A percentile compares a stretch with the other conserved stretches of the same genome.
phyloP scores from a whole-genome alignment of 2,888 invertebrate species.

The Julus scandinavius region DNA sequence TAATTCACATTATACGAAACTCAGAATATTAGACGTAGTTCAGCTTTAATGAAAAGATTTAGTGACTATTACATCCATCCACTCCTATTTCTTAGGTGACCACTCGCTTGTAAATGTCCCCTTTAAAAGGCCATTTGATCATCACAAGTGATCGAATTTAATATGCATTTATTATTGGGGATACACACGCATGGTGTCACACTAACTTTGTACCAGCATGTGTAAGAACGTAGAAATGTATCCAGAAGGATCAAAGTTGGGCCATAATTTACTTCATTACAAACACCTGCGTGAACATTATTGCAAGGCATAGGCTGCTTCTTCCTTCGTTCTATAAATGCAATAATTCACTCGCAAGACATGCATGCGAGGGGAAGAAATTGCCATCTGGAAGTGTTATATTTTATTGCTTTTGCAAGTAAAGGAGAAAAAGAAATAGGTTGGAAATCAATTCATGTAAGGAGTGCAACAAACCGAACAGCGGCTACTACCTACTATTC shows the following conservation, averaged over 20 bases:
- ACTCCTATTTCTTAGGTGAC: no score
- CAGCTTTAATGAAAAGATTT: no score
- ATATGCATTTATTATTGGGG: background rate
- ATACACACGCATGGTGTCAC: background rate
- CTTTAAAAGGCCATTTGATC: background rate
- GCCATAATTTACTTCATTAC: slow-evolving; percentile 3
- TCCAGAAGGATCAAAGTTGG: slow-evolving; percentile 1
- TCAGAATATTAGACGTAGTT: no score
- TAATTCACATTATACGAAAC: no score
- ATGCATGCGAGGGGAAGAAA: background rate
- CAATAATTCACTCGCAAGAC: slow-evolving; percentile 7
- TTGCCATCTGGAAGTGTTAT: slow-evolving; percentile 24
- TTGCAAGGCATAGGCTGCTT: background rate
- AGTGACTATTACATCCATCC: no score
- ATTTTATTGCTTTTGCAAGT: background rate
- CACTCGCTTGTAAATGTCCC: no score
- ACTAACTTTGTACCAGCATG: no score
- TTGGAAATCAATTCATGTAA: slow-evolving; percentile 20
- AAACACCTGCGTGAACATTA: slow-evolving; percentile 14
- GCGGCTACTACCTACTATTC: no score
- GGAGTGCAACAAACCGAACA: background rate
- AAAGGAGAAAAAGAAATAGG: background rate
- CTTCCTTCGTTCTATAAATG: slow-evolving; percentile 6
- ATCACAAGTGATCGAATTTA: background rate
- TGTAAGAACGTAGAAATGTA: no score